Evolutionary conservation across 2,113 vertebrate genomes (phyloP).

Genomic region (Morone saxatilis): DNA sequence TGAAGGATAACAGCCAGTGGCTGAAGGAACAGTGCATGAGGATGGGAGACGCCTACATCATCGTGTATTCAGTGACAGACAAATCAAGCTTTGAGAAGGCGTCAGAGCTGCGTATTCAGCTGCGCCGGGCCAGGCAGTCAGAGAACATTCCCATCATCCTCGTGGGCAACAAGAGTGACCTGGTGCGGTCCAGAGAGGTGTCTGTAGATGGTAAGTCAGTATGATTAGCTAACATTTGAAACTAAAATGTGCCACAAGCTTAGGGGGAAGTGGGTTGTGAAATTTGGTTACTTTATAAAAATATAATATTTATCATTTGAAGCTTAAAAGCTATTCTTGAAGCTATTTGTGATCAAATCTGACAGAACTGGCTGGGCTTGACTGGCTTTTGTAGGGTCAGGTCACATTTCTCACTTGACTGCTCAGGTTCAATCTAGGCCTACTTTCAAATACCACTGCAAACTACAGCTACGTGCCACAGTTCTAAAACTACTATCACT

Average conservation of each 20-base stretch:
- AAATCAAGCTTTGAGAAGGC: conserved; percentile 98
- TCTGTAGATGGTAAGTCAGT: conserved; percentile 93
- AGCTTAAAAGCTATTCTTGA: neutral
- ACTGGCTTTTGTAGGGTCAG: neutral
- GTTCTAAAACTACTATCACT: neutral
- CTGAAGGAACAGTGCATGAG: conserved; percentile 97
- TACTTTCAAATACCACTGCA: neutral
- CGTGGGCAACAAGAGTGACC: conserved; percentile 98
- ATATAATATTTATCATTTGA: neutral
- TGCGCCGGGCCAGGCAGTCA: conserved; percentile 93
- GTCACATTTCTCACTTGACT: conserved; percentile 23
- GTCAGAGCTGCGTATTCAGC: conserved; percentile 95
- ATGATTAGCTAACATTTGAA: neutral
- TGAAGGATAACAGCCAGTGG: conserved; percentile 94
- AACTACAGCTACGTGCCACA: conserved; percentile 2
- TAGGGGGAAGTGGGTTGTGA: neutral
- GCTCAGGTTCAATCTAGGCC: neutral
- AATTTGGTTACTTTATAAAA: neutral
- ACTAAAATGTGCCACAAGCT: neutral
- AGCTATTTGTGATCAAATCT: conserved; percentile 7
- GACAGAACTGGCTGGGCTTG: neutral
- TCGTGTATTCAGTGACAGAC: conserved; percentile 98
- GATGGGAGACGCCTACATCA: conserved; percentile 98
- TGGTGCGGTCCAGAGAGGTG: conserved; percentile 97
- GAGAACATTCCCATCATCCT: conserved; percentile 99